Evolutionary conservation across 2,797 vertebrate species (phyloP).

Genomic region (Leptoclinus maculatus): DNA sequence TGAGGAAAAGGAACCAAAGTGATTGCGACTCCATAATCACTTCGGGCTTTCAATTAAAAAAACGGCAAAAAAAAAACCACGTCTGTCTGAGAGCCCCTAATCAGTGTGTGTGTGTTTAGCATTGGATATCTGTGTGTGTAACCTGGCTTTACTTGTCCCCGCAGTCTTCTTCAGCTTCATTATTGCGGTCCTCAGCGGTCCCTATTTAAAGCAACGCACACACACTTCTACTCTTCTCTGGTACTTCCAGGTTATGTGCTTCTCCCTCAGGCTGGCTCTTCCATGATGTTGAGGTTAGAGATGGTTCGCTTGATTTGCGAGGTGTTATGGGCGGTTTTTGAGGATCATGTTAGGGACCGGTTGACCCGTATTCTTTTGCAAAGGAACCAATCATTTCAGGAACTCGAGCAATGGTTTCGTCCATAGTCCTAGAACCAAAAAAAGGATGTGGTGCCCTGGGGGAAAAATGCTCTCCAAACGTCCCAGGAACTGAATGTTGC

Average conservation of each 20-base stretch:
- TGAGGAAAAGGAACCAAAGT: slow-evolving; percentile 69
- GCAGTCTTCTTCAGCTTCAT: slow-evolving; percentile 34
- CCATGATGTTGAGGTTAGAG: background rate
- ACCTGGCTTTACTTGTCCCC: slow-evolving; percentile 46
- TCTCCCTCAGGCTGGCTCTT: background rate
- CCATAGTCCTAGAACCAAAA: background rate
- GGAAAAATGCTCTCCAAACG: background rate
- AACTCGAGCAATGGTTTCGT: background rate
- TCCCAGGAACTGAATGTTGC: background rate
- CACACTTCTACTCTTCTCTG: background rate
- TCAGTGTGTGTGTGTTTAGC: slow-evolving; percentile 31
- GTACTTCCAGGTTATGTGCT: background rate
- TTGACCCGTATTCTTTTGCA: background rate
- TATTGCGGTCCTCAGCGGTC: slow-evolving; percentile 15
- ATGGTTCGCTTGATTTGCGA: background rate
- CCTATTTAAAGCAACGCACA: slow-evolving; percentile 3
- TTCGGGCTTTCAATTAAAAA: slow-evolving; percentile 63
- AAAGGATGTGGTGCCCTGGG: background rate
- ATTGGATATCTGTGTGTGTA: slow-evolving; percentile 18
- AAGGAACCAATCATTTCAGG: background rate
- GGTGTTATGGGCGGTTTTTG: background rate
- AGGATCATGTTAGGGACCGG: background rate
- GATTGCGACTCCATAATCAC: slow-evolving; percentile 61
- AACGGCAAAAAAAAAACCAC: slow-evolving; percentile 2
- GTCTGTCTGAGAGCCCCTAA: slow-evolving; percentile 15